phyloP scores from a whole-genome alignment of 2,113 vertebrate species.

The Trochalopteron elliotii region DNA sequence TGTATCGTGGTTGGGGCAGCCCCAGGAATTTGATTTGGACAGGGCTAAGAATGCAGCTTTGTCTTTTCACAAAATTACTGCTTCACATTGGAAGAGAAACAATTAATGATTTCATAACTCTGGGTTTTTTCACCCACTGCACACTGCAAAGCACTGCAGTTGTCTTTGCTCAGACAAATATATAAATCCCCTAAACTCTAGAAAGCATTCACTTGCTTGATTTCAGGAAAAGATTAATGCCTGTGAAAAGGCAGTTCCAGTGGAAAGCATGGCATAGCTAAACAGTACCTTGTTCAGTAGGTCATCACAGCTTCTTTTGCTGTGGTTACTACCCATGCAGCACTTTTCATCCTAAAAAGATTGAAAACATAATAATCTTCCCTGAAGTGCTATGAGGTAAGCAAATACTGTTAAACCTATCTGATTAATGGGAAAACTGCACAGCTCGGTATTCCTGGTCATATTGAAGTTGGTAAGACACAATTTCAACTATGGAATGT shows the following conservation, averaged over 20 bases:
- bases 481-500: neutral
- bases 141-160: neutral
- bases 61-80: neutral
- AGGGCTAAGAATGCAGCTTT: neutral
- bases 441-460: neutral
- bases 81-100: neutral
- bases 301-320: neutral
- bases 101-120: neutral
- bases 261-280: neutral
- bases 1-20: neutral
- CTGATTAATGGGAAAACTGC: neutral
- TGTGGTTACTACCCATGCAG: neutral
- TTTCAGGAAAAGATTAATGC: neutral
- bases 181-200: neutral
- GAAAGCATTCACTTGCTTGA: neutral
- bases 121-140: fast-evolving
- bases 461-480: neutral
- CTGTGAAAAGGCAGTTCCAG: neutral
- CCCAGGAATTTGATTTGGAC: neutral
- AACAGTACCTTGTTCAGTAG: neutral
- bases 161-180: neutral
- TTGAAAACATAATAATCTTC: neutral
- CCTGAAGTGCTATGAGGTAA: neutral
- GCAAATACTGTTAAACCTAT: neutral
- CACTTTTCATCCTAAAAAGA: neutral